Evolutionary conservation across 2,113 vertebrate species (phyloP), one percentile per base, ranked within the genome.

Genomic region (Calidris pygmaea): DNA sequence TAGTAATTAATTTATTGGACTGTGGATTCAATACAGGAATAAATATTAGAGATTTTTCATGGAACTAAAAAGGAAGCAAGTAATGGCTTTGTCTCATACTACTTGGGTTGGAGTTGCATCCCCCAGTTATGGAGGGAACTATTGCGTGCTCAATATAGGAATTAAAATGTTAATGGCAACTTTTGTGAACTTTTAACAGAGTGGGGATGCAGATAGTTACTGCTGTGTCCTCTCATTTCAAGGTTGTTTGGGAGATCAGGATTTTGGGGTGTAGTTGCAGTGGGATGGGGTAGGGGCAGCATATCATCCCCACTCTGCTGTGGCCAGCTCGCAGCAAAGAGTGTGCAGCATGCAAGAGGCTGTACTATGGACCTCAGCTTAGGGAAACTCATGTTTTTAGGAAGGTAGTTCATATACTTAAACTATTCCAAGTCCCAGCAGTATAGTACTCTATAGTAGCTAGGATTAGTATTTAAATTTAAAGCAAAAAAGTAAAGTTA

Each of bases 1-100:
- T 85, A 94, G 77, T 90, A 4, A 85, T 87, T 90, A 82, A 87
- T 93, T 83, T 94, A 86, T 65, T 74, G 78, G 76, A 78, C 58
- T 91, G 76, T 95, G 37, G 20, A 74, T 95, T 91, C 83, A 81
- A 52, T 68, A 90, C 81, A 74, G 20, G n/a, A 87, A 87, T 76
- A 90, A 91, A 81, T 94, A 67, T 18, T 68, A 67, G 76, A 73
- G 45, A 52, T 50, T 59, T 60, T 87, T 56, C 74, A 83, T 71
- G 77, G 74, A 96, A 85, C 53, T 74, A 43, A 85, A 80, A 70
- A 68, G 5, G 27, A 77, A 59, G 22, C 8, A 34, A 79, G 20
- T 45, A 62, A 60, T n/a, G n/a, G 35, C 29, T 86, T 84, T 66
- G 45, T 48, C 66, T 86, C 8, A 22, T 41, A 16, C 66, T 77